A percentile compares a stretch with the other conserved stretches of the same genome.
These are phyloP conservation scores for Heliornis fulica DNA, from an alignment of 2,113 vertebrate species.

Conservation along the genomic window DNA sequence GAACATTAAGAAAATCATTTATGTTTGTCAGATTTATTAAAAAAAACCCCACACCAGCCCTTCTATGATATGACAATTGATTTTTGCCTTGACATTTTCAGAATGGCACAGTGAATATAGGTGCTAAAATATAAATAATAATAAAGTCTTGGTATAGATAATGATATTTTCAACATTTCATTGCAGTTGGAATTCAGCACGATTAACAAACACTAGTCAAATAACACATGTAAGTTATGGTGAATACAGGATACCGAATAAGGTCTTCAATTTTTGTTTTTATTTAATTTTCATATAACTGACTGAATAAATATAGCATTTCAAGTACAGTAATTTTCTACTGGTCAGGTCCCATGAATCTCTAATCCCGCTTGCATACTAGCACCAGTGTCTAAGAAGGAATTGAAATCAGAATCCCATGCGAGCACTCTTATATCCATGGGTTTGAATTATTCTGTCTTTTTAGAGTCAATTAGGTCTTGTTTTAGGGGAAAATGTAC, in stretches of 20 bases:
- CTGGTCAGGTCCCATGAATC: neutral
- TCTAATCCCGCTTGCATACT: neutral
- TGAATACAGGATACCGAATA: neutral
- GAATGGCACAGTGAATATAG: conserved; percentile 11
- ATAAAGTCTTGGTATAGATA: neutral
- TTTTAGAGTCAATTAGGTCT: neutral
- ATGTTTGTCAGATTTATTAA: neutral
- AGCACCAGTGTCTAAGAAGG: neutral
- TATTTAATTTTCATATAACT: neutral
- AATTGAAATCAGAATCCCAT: neutral
- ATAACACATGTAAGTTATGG: neutral
- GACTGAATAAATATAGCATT: neutral
- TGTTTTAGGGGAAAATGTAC: neutral
- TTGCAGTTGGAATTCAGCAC: neutral
- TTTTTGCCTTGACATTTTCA: neutral
- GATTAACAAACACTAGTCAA: neutral
- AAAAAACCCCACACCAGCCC: neutral
- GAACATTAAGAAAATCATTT: neutral
- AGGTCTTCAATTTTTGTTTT: neutral
- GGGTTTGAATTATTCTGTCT: neutral
- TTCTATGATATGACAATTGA: neutral
- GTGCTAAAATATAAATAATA: conserved; percentile 7
- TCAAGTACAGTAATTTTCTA: neutral
- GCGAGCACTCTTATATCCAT: neutral
- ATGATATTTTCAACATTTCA: neutral